Evolutionary conservation across 1,140 invertebrate species (phyloP).

Genomic region (Drosophila carrolli): DNA sequence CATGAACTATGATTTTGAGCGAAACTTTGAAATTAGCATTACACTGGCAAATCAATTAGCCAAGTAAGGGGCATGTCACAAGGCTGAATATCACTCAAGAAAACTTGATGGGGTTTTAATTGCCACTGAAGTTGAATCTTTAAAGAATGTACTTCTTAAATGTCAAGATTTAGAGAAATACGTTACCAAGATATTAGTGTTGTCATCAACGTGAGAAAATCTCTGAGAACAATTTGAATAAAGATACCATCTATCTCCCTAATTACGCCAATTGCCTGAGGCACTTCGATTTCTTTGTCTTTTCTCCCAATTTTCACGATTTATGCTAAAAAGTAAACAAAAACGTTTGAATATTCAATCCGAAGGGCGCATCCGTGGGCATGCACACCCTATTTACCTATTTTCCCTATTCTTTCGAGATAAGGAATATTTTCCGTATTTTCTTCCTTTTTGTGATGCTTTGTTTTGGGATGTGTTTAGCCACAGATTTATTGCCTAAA

Average conservation of each 20-base stretch:
- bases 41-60: slow-evolving; percentile 63
- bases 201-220: slow-evolving; percentile 71
- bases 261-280: slow-evolving; percentile 74
- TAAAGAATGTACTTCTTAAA: no score
- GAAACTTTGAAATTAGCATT: slow-evolving; percentile 56
- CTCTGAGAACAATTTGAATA: slow-evolving; percentile 9
- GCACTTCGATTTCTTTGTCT: slow-evolving; percentile 55
- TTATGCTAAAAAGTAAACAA: slow-evolving; percentile 79
- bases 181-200: background rate
- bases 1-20: slow-evolving; percentile 56
- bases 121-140: slow-evolving; percentile 4
- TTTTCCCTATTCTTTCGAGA: slow-evolving; percentile 3
- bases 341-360: slow-evolving; percentile 71
- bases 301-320: slow-evolving; percentile 40
- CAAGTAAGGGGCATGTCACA: background rate
- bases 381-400: slow-evolving; percentile 36
- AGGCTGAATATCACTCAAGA: slow-evolving; percentile 5
- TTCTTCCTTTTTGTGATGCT: slow-evolving; percentile 62
- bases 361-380: slow-evolving; percentile 31
- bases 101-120: slow-evolving; percentile 59
- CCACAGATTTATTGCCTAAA: slow-evolving; percentile 76
- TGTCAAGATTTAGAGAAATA: no score
- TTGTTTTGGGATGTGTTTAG: slow-evolving; percentile 63
- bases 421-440: slow-evolving; percentile 23
- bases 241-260: slow-evolving; percentile 44